A percentile compares a stretch with the other conserved stretches of the same genome.
These are phyloP conservation scores for Phalanger gymnotis DNA, from an alignment of 2,797 vertebrate genomes.

Conservation along the genomic window DNA sequence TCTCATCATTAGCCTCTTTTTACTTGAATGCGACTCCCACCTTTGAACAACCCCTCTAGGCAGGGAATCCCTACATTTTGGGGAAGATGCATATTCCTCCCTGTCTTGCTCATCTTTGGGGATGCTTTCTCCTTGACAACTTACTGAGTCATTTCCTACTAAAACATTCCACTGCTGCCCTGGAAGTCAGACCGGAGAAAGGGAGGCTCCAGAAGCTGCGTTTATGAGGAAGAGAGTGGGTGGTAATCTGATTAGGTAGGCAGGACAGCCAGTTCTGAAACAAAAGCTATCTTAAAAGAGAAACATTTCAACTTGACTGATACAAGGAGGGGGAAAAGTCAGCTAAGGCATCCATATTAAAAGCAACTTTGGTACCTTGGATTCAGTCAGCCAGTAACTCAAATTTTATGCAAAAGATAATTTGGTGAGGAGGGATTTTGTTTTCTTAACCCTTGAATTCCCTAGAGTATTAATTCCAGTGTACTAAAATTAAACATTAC, in stretches of 20 bases:
- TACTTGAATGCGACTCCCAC: not conserved
- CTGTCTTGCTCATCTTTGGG: not conserved
- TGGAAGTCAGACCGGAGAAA: not conserved
- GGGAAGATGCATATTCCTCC: not conserved
- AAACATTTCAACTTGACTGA: conserved; percentile 41
- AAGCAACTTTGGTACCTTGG: conserved; percentile 42
- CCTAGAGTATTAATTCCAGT: not conserved
- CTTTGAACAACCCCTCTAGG: conserved; percentile 31
- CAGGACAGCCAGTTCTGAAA: conserved; percentile 45
- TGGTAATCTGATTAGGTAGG: conserved; percentile 54
- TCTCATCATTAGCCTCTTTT: not conserved
- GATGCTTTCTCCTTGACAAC: conserved; percentile 53
- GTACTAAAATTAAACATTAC: not conserved
- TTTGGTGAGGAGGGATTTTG: not conserved
- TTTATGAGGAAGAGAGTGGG: conserved; percentile 42
- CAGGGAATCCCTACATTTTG: conserved; percentile 38
- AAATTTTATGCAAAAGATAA: conserved; percentile 1
- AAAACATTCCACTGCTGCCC: conserved; percentile 39
- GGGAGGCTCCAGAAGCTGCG: not conserved
- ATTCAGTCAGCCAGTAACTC: not conserved
- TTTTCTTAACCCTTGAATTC: not conserved
- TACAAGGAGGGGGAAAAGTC: conserved; percentile 22
- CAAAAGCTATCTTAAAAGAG: conserved; percentile 56
- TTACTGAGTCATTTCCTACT: conserved; percentile 45
- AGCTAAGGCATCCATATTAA: conserved; percentile 22